Evolutionary conservation across 2,797 vertebrate species (phyloP).

Genomic region (Spea hammondii): DNA sequence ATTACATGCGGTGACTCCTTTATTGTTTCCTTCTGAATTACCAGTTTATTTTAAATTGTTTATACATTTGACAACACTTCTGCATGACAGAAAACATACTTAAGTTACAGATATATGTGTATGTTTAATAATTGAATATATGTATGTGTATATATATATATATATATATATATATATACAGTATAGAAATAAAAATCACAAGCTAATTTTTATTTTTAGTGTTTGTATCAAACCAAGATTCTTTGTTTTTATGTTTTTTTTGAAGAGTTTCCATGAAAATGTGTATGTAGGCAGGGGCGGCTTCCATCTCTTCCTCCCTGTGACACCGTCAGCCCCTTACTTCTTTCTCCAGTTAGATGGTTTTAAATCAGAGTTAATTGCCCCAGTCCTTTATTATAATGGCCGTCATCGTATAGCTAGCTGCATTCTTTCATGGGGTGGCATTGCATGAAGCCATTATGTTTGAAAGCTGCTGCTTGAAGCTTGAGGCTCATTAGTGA

Average conservation of each 20-base stretch:
- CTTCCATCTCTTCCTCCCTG: no score
- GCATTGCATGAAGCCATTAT: conserved; percentile 67
- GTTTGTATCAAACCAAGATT: no score
- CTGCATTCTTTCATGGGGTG: conserved; percentile 65
- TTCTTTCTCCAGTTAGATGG: conserved; percentile 70
- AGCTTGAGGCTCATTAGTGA: conserved; percentile 76
- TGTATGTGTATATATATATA: no score
- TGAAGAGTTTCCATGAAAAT: no score
- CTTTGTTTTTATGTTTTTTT: no score
- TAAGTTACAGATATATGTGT: no score
- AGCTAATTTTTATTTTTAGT: no score
- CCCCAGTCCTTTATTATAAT: conserved; percentile 80
- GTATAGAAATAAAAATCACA: no score
- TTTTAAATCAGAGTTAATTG: conserved; percentile 80
- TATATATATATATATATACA: no score
- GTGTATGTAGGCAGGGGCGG: no score
- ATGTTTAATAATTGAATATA: not conserved
- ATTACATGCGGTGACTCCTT: conserved; percentile 60
- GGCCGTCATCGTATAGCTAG: conserved; percentile 58
- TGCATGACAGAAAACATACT: no score
- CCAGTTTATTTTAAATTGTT: not conserved
- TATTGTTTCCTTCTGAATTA: not conserved
- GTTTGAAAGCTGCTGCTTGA: conserved; percentile 71
- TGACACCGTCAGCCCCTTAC: no score
- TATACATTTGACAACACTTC: not conserved